A percentile compares a stretch with the other conserved stretches of the same genome.
These are phyloP conservation scores for Tetranychus cinnabarinus DNA, from an alignment of 1,140 invertebrate species.

Conservation along the genomic window DNA sequence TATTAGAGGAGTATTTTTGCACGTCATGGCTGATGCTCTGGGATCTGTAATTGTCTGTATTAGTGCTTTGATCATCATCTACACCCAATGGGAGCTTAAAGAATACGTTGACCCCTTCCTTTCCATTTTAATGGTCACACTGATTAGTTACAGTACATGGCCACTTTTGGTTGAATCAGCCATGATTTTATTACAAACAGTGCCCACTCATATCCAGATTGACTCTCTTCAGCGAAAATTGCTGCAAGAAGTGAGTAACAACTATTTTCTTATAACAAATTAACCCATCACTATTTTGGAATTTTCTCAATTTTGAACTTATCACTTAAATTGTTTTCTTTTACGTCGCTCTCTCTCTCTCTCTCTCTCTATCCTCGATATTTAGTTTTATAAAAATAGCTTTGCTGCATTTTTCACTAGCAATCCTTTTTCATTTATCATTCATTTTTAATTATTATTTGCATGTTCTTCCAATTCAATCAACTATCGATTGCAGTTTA, in stretches of 20 bases:
- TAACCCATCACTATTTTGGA: no score
- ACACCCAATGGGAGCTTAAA: constrained; percentile 47
- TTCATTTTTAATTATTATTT: no score
- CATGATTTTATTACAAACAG: constrained; percentile 31
- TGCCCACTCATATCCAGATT: constrained; percentile 28
- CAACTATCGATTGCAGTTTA: no score
- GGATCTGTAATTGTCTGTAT: constrained; percentile 80
- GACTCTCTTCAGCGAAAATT: constrained; percentile 24
- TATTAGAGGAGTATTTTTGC: constrained; percentile 89
- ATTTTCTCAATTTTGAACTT: no score
- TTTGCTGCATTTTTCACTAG: no score
- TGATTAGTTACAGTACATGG: constrained; percentile 28
- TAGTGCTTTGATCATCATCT: constrained; percentile 60
- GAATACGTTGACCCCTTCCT: constrained; percentile 81
- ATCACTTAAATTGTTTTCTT: no score
- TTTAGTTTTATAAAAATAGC: no score
- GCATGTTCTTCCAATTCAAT: no score
- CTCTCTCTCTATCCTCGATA: no score
- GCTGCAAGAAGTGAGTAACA: constrained; percentile 17
- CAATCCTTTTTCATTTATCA: no score
- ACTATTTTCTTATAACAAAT: no score
- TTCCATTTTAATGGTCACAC: constrained; percentile 31
- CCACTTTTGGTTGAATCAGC: constrained; percentile 29
- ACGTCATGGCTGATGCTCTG: constrained; percentile 84
- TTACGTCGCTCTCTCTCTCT: no score